A percentile compares a stretch with the other conserved stretches of the same genome.
These are phyloP conservation scores for Rousettus leschenaultii DNA, from an alignment of 2,113 vertebrate genomes.

Conservation along the genomic window DNA sequence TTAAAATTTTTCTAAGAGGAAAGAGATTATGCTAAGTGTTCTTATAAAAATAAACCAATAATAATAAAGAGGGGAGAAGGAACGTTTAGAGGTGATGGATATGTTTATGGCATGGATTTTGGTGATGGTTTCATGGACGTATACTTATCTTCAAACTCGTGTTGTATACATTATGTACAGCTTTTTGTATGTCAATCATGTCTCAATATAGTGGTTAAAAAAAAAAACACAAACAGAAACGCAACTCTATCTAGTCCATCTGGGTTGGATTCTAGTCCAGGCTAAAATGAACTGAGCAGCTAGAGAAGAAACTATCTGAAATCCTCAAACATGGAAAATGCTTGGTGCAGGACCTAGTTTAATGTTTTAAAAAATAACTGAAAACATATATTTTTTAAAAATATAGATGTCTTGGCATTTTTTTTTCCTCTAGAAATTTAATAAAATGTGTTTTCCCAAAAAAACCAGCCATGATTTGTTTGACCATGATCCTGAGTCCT, in stretches of 20 bases:
- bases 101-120: not conserved
- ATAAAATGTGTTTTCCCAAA: not conserved
- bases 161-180: not conserved
- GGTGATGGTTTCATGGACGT: not conserved
- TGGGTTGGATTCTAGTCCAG: not conserved
- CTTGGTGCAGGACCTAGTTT: not conserved
- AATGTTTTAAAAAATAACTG: not conserved
- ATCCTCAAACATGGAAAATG: not conserved
- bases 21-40: not conserved
- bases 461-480: not conserved
- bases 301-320: not conserved
- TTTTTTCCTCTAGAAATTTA: conserved; percentile 28
- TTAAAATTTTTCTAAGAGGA: not conserved
- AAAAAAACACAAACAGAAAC: not conserved
- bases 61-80: not conserved
- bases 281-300: not conserved
- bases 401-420: not conserved
- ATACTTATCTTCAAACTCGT: not conserved
- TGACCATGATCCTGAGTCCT: not conserved
- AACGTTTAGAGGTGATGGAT: not conserved
- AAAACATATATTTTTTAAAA: not conserved
- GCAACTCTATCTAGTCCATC: not conserved
- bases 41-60: not conserved
- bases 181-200: not conserved
- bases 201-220: not conserved